Evolutionary conservation across 2,888 invertebrate species (phyloP).

Genomic region (Theristus sp.): DNA sequence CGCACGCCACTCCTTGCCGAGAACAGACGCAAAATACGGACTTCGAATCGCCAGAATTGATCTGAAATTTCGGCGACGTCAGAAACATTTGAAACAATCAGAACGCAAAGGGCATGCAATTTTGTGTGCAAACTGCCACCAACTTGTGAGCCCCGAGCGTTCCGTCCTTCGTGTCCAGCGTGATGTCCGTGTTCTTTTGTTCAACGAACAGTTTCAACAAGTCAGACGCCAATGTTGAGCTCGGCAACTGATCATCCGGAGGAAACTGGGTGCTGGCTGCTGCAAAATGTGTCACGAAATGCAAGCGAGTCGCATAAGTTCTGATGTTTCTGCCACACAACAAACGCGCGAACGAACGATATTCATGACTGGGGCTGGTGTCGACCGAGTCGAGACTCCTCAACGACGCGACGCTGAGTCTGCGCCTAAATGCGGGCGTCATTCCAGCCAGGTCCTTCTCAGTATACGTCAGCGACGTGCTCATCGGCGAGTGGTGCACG

Average conservation of each 20-base stretch:
- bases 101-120: neutral
- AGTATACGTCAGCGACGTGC: too few relatives aligned
- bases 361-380: slow-evolving; percentile 10
- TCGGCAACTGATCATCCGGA: slow-evolving; percentile 18
- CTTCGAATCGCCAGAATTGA: neutral
- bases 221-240: slow-evolving; percentile 57
- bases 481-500: too few relatives aligned
- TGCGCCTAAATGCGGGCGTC: slow-evolving; percentile 13
- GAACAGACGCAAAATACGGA: neutral
- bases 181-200: slow-evolving; percentile 14
- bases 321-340: too few relatives aligned
- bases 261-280: neutral
- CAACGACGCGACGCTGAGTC: slow-evolving; percentile 19
- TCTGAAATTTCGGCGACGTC: too few relatives aligned
- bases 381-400: slow-evolving; percentile 24
- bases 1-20: neutral
- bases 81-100: too few relatives aligned
- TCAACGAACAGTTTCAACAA: slow-evolving; percentile 32
- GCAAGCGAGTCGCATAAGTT: too few relatives aligned
- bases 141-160: slow-evolving; percentile 61
- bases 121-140: neutral
- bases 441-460: too few relatives aligned
- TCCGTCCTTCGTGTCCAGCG: slow-evolving; percentile 59
- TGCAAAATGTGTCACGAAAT: neutral
- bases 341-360: neutral